Evolutionary conservation across 2,888 invertebrate genomes (phyloP).

Genomic region (Ferrisia virgata): DNA sequence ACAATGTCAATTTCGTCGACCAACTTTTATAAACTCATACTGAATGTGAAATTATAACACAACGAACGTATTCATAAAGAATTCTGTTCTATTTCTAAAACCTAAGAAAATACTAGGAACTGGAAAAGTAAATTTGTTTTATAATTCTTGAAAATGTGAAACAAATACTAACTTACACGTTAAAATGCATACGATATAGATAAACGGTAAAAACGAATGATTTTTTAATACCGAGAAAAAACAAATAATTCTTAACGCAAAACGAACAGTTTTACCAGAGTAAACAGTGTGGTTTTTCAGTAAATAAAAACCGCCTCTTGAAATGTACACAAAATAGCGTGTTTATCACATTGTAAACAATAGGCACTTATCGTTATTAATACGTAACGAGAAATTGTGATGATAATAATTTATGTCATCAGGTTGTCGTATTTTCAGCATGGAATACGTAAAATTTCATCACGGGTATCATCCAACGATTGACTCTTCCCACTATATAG

Average conservation of each 20-base stretch:
- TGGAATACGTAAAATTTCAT: not conserved
- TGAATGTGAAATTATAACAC: not conserved
- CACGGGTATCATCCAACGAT: not conserved
- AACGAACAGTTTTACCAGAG: constrained; percentile 19
- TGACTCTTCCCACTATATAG: not conserved
- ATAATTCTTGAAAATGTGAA: not conserved
- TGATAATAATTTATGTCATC: constrained; percentile 17
- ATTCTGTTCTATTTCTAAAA: not conserved
- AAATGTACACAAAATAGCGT: constrained; percentile 14
- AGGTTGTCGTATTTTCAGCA: not conserved
- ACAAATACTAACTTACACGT: constrained; percentile 7
- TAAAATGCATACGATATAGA: not conserved
- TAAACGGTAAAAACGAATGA: not conserved
- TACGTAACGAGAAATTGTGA: constrained; percentile 5
- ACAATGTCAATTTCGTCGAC: not conserved
- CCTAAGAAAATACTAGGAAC: not conserved
- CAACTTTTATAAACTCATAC: not conserved
- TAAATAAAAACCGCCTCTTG: constrained; percentile 21
- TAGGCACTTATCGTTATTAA: constrained; percentile 38
- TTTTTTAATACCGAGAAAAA: constrained; percentile 23
- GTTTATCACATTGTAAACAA: constrained; percentile 23
- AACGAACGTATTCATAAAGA: not conserved
- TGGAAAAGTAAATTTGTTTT: not conserved
- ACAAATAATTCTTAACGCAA: constrained; percentile 21
- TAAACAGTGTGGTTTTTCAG: constrained; percentile 8